These are phyloP conservation scores for Listronotus oregonensis DNA, from an alignment of 1,140 invertebrate genomes.

Conservation along the genomic window DNA sequence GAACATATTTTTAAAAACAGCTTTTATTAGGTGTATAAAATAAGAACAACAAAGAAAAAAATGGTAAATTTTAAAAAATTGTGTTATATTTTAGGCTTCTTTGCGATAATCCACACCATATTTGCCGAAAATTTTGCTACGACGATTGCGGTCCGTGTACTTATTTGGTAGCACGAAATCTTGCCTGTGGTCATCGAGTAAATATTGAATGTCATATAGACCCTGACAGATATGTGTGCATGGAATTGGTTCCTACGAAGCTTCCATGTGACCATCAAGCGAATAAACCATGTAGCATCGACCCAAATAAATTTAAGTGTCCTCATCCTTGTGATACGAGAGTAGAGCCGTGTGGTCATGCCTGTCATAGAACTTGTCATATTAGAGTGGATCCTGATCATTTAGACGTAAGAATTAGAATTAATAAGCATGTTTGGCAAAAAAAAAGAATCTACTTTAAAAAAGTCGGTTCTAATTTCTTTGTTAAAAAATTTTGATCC, in stretches of 20 bases:
- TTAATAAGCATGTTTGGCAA: no score
- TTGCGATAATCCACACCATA: constrained; percentile 57
- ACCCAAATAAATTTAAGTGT: constrained; percentile 54
- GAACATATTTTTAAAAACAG: no score
- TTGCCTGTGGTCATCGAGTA: constrained; percentile 58
- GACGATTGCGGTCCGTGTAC: constrained; percentile 58
- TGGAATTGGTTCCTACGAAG: constrained; percentile 48
- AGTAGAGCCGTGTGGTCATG: constrained; percentile 60
- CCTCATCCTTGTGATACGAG: constrained; percentile 54
- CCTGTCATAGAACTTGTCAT: constrained; percentile 58
- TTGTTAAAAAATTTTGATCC: no score
- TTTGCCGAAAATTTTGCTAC: constrained; percentile 58
- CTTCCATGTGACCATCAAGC: constrained; percentile 58
- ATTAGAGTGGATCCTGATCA: constrained; percentile 59
- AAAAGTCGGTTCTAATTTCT: no score
- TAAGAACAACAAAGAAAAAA: no score
- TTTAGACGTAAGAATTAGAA: constrained; percentile 44
- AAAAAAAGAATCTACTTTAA: no score
- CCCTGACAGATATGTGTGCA: constrained; percentile 51
- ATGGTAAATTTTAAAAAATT: no score
- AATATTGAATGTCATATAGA: constrained; percentile 55
- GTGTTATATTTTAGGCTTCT: constrained; percentile 49
- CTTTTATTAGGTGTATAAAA: no score
- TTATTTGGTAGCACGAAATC: constrained; percentile 50
- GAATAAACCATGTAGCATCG: constrained; percentile 54